Conservation (phyloP, 2,888 invertebrate genomes). For the Aromia moschata region DNA sequence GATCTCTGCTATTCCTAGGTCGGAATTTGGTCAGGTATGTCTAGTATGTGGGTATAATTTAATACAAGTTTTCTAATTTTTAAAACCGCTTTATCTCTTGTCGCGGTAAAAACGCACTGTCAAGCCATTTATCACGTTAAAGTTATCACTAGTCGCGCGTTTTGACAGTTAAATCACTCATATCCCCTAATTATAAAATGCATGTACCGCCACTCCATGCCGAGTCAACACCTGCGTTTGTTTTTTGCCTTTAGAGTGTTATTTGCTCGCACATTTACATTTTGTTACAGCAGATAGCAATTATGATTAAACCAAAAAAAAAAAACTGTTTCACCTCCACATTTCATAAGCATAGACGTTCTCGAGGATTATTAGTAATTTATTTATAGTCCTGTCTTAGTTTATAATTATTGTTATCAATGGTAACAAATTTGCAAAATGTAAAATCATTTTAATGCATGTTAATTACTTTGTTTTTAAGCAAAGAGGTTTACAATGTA, state of each 20-base stretch:
- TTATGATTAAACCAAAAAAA: too few relatives aligned
- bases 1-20: background rate
- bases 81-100: conserved; percentile 6
- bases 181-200: background rate
- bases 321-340: too few relatives aligned
- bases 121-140: conserved; percentile 8
- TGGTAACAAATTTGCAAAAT: too few relatives aligned
- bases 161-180: conserved; percentile 1
- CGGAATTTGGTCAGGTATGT: background rate
- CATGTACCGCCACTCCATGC: background rate
- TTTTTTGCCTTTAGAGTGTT: background rate
- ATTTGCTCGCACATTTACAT: background rate
- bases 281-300: background rate
- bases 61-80: background rate
- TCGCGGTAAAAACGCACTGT: background rate
- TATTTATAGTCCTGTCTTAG: too few relatives aligned
- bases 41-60: background rate
- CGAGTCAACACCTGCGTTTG: background rate
- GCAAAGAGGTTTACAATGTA: too few relatives aligned
- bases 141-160: background rate
- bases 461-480: too few relatives aligned
- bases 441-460: too few relatives aligned
- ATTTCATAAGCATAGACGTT: too few relatives aligned
- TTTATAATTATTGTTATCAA: too few relatives aligned
- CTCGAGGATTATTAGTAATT: too few relatives aligned